A percentile compares a stretch with the other conserved stretches of the same genome.
These are phyloP conservation scores for Myiozetetes cayanensis DNA, from an alignment of 2,113 vertebrate genomes.

Conservation along the genomic window DNA sequence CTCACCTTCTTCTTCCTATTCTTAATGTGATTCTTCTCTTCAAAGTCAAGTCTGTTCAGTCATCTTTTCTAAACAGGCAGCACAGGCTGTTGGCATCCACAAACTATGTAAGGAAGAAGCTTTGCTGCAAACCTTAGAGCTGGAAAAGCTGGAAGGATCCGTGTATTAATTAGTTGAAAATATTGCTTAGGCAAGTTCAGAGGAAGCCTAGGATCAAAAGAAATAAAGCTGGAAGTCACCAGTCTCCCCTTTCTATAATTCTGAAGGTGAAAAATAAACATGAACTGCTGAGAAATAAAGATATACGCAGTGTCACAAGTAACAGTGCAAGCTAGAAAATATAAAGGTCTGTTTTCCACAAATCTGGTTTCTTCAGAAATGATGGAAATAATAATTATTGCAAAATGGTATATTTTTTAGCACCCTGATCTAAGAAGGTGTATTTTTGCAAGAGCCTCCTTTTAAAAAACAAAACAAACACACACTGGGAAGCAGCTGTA, in stretches of 20 bases:
- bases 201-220: not conserved
- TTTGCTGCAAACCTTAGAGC: not conserved
- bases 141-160: not conserved
- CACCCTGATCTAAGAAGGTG: not conserved
- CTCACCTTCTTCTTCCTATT: not conserved
- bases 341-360: not conserved
- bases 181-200: not conserved
- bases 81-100: not conserved
- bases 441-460: not conserved
- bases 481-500: not conserved
- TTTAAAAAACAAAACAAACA: not conserved
- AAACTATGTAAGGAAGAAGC: not conserved
- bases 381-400: not conserved
- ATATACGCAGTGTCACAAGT: accelerated
- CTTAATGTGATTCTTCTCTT: not conserved
- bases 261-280: not conserved
- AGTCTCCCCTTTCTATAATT: not conserved
- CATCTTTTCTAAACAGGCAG: not conserved
- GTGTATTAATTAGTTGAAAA: not conserved
- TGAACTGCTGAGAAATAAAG: not conserved
- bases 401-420: not conserved
- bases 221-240: not conserved
- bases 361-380: not conserved
- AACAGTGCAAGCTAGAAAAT: not conserved
- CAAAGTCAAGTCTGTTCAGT: not conserved